phyloP scores from a whole-genome alignment of 2,888 invertebrate genomes.

The Phanerotoma sp. region DNA sequence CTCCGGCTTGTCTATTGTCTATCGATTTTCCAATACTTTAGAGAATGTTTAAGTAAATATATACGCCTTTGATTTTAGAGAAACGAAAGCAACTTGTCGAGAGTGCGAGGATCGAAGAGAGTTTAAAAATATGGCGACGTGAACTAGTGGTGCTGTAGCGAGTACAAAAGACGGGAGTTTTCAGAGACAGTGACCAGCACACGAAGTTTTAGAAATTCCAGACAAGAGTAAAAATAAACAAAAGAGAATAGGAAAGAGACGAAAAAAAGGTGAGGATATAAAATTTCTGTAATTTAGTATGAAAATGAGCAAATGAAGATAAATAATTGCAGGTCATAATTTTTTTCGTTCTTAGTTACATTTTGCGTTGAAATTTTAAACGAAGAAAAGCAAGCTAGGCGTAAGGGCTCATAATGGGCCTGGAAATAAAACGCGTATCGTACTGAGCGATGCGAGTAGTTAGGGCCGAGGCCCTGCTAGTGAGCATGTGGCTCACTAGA shows the following conservation, averaged over 20 bases:
- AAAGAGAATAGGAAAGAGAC: conserved; percentile 1
- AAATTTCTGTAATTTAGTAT: neutral
- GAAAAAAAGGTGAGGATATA: neutral
- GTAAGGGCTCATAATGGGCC: conserved; percentile 48
- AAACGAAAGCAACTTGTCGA: conserved; percentile 48
- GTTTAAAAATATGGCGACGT: conserved; percentile 43
- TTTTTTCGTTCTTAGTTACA: neutral
- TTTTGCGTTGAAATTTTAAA: conserved; percentile 1
- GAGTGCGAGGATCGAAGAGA: conserved; percentile 42
- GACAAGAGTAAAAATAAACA: conserved; percentile 1
- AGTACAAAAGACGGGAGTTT: conserved; percentile 28
- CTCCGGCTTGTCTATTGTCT: too few species aligned
- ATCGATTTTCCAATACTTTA: neutral
- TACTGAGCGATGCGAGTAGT: conserved; percentile 57
- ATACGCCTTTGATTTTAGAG: conserved; percentile 40
- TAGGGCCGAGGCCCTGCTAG: conserved; percentile 58
- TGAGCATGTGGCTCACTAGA: conserved; percentile 70
- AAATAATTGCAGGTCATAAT: neutral
- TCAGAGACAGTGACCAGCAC: conserved; percentile 10
- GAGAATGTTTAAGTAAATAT: too few species aligned
- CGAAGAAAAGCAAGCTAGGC: conserved; percentile 10
- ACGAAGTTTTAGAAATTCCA: too few species aligned
- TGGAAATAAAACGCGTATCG: conserved; percentile 48
- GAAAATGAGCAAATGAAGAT: too few species aligned
- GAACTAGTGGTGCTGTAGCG: conserved; percentile 50